Evolutionary conservation across 2,113 vertebrate species (phyloP), one percentile per base, ranked within the genome.

Genomic region (Girardinichthys multiradiatus): DNA sequence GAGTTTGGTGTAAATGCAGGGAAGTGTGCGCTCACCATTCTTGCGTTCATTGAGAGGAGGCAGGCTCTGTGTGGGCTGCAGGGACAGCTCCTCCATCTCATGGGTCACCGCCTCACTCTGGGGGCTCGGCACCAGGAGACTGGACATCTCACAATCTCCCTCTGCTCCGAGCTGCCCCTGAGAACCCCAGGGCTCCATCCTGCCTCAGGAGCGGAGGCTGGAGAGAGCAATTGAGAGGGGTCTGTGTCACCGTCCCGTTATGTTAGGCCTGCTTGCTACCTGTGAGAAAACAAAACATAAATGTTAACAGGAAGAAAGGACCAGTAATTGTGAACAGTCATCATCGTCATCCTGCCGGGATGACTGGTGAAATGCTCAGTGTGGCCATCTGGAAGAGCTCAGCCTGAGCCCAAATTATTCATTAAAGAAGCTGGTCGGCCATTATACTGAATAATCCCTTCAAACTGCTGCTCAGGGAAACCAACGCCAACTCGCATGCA

Each of bases 81-180:
- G 84, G 0, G 98, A 95, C 84, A 99, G 95, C 61, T 98, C 98
- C 89, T 97, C 95, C 82, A 99, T 90, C 83, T 99, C 98, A 0
- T 98, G 96, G 1, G 96, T 96, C 70, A 99, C 96, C 0, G 97
- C 95, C 94, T 99, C 98, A 27, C 98, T 99, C 63, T 98, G 98
- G 33, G 98, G 97, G 80, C 98, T 99, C 31, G 97, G 95, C 39
- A 94, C 94, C 57, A 98, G 94, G 28, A 95, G 87, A 4, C 89
- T 88, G 42, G 91, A 85, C 12, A 95, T 89, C 37, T 94, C 95
- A n/a, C 93, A 79, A 59, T 95, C 96, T 1, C 96, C 96, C 86
- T 95, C 95, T 0, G 82, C 64, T 24, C 94, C 94, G 0, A 91
- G 72, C 15, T 72, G 81, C 66, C 91, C 76, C 86, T 91, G 30